Evolutionary conservation across 2,888 invertebrate species (phyloP).

Genomic region (Tenthredo scrophulariae): DNA sequence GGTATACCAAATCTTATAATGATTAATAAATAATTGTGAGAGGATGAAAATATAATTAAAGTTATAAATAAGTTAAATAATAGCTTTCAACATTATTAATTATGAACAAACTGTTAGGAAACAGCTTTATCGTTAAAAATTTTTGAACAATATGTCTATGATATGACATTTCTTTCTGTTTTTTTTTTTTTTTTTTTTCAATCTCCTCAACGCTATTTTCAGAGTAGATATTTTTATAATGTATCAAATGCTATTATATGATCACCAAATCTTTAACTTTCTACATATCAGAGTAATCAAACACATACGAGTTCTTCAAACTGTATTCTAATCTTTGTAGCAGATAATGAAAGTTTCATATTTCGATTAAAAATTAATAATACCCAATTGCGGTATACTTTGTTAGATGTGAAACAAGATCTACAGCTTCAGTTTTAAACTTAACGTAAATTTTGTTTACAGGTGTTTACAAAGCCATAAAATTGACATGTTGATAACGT

Average conservation of each 20-base stretch:
- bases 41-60: slow-evolving; percentile 1
- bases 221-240: slow-evolving; percentile 26
- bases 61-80: neutral
- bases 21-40: slow-evolving; percentile 10
- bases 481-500: neutral
- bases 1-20: slow-evolving; percentile 7
- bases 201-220: neutral
- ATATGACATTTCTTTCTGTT: slow-evolving; percentile 5
- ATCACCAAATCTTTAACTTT: slow-evolving; percentile 24
- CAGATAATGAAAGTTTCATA: neutral
- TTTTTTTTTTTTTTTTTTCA: neutral
- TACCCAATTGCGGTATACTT: neutral
- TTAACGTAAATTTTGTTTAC: neutral
- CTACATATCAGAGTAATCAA: slow-evolving; percentile 2
- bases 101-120: neutral
- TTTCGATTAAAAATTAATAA: neutral
- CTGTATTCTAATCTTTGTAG: neutral
- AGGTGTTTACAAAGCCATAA: neutral
- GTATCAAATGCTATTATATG: neutral
- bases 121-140: slow-evolving; percentile 11
- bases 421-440: neutral
- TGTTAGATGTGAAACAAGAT: neutral
- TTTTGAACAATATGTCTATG: slow-evolving; percentile 36
- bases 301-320: neutral
- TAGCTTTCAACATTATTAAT: neutral